Base-by-base conservation (phyloP, 2,797 vertebrate genomes). In the Phrynocephalus forsythii region DNA sequence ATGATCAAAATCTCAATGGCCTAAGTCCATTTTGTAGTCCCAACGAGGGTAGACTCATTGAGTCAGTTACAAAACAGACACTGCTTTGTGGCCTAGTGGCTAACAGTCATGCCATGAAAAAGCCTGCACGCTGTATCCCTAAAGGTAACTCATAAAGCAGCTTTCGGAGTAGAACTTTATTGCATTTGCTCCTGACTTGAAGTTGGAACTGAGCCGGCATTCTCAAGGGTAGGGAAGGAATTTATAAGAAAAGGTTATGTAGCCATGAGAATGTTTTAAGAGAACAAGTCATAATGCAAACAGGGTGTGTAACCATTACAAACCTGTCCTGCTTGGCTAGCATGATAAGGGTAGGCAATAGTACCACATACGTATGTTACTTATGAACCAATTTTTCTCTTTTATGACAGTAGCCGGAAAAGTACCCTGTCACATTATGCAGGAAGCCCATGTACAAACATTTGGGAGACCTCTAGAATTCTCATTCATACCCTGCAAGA, bases 201-300 rank as follows among this genome's bases (percentile, higher is more conserved):
- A 15, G 80, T 76, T 94, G 92, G 89, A 91, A 94, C 15, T 87
- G 88, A 91, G 76, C 63, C 75, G 24, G 88, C 78, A 88, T 48
- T 85, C 66, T 84, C 56, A 16, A 89, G 80, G 89, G 90, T 79
- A 81, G 89, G 81, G 89, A 73, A 93, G 86, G 78, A 94, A 88
- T 90, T 82, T 84, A 79, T 85, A 84, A 73, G 38, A 86, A 92
- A 93, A 90, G 66, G 67, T 89, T n/a, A 79, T 86, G 87, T 88
- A 76, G 81, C 60, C 88, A 90, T 87, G 82, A 93, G 92, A 94
- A 91, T 84, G 30, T 94, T 94, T 93, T 88, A 87, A 90, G 91
- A 91, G 89, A 93, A 85, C 20, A 89, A 88, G 30, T 91, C 91
- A 88, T 92, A 92, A 94, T 93, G 89, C 92, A 94, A 95, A 94